Conservation (phyloP, 2,113 vertebrate genomes). For the Pleuronectes platessa region DNA sequence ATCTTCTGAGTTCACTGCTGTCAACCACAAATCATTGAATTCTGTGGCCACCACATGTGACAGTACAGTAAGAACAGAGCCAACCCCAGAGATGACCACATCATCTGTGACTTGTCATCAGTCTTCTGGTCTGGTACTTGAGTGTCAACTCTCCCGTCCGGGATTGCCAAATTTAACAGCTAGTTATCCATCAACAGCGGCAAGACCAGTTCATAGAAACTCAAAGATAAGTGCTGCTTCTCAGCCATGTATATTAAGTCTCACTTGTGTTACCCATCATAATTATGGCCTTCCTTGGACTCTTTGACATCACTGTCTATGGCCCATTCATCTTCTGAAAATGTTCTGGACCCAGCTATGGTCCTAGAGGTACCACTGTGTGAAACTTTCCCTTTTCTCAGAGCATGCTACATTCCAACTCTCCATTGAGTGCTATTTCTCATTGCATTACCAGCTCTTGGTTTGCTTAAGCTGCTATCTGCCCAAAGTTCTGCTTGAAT, state of each 20-base stretch:
- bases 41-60: conserved; percentile 66
- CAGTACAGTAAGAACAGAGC: conserved; percentile 43
- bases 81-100: conserved; percentile 64
- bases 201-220: conserved; percentile 33
- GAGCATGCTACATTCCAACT: conserved; percentile 52
- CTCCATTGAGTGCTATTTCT: conserved; percentile 57
- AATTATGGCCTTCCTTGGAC: conserved; percentile 34
- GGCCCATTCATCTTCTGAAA: conserved; percentile 43
- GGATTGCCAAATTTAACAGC: conserved; percentile 57
- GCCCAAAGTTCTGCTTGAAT: conserved; percentile 71
- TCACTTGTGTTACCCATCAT: conserved; percentile 35
- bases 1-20: too few species aligned
- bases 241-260: conserved; percentile 7
- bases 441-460: conserved; percentile 60
- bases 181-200: conserved; percentile 18
- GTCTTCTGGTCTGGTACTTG: conserved; percentile 59
- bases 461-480: conserved; percentile 74
- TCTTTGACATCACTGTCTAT: conserved; percentile 32
- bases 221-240: conserved; percentile 24
- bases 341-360: conserved; percentile 47
- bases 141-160: conserved; percentile 39
- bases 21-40: conserved; percentile 62
- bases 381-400: conserved; percentile 63
- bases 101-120: conserved; percentile 69
- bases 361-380: conserved; percentile 48